These are phyloP conservation scores for Gambusia yucatana DNA, from an alignment of 2,797 vertebrate species.

Conservation along the genomic window DNA sequence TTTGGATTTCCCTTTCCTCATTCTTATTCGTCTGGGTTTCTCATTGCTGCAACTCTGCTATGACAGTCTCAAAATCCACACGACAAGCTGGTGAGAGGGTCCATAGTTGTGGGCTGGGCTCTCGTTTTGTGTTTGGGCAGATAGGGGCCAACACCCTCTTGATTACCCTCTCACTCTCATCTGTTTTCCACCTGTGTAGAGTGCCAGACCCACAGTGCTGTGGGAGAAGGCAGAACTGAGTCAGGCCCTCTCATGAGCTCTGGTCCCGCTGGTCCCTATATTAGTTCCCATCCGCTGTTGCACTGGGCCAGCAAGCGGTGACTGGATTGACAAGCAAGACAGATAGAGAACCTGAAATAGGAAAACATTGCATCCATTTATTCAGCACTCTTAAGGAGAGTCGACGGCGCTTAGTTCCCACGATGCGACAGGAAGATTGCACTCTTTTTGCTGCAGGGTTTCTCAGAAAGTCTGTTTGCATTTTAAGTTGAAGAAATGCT, in stretches of 20 bases:
- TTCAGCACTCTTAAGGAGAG: constrained; percentile 33
- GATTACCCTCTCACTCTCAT: constrained; percentile 74
- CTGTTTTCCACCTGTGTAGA: constrained; percentile 77
- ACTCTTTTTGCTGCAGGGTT: constrained; percentile 25
- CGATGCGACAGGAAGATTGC: constrained; percentile 27
- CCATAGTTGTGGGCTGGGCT: constrained; percentile 69
- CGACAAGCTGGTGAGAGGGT: constrained; percentile 69
- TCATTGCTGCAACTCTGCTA: constrained; percentile 63
- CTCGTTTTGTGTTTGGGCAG: constrained; percentile 54
- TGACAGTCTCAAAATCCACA: constrained; percentile 72
- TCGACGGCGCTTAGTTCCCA: constrained; percentile 43
- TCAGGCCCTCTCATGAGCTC: constrained; percentile 72
- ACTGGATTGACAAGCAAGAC: constrained; percentile 55
- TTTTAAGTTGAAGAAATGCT: constrained; percentile 35
- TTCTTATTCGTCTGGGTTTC: constrained; percentile 62
- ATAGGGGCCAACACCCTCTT: constrained; percentile 74
- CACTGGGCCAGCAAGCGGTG: constrained; percentile 39
- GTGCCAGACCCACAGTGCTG: constrained; percentile 74
- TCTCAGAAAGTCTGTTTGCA: constrained; percentile 26
- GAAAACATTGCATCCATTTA: constrained; percentile 36
- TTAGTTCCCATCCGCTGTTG: constrained; percentile 57
- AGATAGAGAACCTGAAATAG: constrained; percentile 22
- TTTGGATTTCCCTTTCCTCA: constrained; percentile 37
- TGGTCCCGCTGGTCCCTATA: constrained; percentile 60
- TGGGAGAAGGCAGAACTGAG: constrained; percentile 66